Conservation (phyloP, 2,888 invertebrate species). For the Chrysodeixis includens region DNA sequence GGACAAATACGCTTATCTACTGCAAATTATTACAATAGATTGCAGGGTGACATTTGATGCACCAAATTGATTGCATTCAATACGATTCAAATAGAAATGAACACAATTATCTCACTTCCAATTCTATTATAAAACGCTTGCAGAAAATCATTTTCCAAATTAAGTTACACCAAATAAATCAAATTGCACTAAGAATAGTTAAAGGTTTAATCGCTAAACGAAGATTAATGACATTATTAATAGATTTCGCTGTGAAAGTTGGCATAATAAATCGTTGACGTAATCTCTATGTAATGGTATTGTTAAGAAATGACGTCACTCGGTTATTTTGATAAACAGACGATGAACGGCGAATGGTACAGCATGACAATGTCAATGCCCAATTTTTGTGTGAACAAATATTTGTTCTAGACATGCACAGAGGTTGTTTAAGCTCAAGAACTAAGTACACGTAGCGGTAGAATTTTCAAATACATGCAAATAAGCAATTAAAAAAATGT, state of each 20-base stretch:
- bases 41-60: slow-evolving; percentile 60
- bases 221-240: slow-evolving; percentile 55
- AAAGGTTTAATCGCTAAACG: slow-evolving; percentile 30
- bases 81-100: slow-evolving; percentile 38
- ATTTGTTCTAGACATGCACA: slow-evolving; percentile 51
- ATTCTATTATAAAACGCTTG: slow-evolving; percentile 52
- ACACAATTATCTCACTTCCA: slow-evolving; percentile 46
- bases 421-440: slow-evolving; percentile 20
- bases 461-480: slow-evolving; percentile 38
- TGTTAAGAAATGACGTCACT: slow-evolving; percentile 58
- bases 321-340: slow-evolving; percentile 46
- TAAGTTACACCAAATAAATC: slow-evolving; percentile 27
- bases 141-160: slow-evolving; percentile 36
- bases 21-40: slow-evolving; percentile 59
- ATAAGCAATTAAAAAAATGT: slow-evolving; percentile 25
- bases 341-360: slow-evolving; percentile 47
- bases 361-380: slow-evolving; percentile 32
- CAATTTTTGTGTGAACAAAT: slow-evolving; percentile 41
- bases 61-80: slow-evolving; percentile 56
- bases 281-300: slow-evolving; percentile 59
- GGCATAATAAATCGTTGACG: slow-evolving; percentile 62
- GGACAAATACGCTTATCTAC: slow-evolving; percentile 72
- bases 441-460: slow-evolving; percentile 16
- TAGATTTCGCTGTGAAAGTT: slow-evolving; percentile 57
- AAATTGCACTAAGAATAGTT: slow-evolving; percentile 40